These are phyloP conservation scores for Drosophila colorata DNA, from an alignment of 2,888 invertebrate genomes.

Conservation along the genomic window DNA sequence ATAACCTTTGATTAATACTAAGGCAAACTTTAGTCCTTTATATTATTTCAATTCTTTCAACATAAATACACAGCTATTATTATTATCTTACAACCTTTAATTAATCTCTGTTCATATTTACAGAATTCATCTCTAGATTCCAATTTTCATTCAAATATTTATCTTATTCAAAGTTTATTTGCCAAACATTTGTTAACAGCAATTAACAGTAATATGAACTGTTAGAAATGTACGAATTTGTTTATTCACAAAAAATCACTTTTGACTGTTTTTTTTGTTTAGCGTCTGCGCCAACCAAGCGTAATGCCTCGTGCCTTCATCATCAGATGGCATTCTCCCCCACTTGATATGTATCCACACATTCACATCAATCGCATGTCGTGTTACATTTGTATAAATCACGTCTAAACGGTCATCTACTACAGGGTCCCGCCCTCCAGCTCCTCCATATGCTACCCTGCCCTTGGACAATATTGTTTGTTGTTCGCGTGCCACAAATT, in stretches of 20 bases:
- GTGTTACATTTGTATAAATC: slow-evolving; percentile 57
- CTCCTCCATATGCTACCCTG: not conserved
- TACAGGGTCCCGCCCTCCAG: slow-evolving; percentile 4
- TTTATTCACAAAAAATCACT: slow-evolving; percentile 2
- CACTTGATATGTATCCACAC: not conserved
- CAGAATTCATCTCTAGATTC: too few relatives aligned
- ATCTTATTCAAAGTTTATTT: not conserved
- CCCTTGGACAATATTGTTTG: slow-evolving; percentile 29
- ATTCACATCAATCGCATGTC: slow-evolving; percentile 48
- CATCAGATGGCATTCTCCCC: not conserved
- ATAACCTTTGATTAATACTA: too few relatives aligned
- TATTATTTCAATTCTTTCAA: too few relatives aligned
- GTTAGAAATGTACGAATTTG: not conserved
- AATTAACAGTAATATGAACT: slow-evolving; percentile 1
- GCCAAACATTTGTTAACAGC: not conserved
- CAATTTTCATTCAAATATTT: not conserved
- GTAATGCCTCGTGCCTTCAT: slow-evolving; percentile 16
- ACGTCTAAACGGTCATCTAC: slow-evolving; percentile 53
- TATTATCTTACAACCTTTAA: too few relatives aligned
- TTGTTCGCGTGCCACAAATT: slow-evolving; percentile 55
- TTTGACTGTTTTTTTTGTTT: not conserved
- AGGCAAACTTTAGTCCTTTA: too few relatives aligned
- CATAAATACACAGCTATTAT: too few relatives aligned
- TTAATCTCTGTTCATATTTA: too few relatives aligned
- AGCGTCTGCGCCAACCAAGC: slow-evolving; percentile 9